Conservation (phyloP, 2,888 invertebrate species). For the Melangyna quadrimaculata region DNA sequence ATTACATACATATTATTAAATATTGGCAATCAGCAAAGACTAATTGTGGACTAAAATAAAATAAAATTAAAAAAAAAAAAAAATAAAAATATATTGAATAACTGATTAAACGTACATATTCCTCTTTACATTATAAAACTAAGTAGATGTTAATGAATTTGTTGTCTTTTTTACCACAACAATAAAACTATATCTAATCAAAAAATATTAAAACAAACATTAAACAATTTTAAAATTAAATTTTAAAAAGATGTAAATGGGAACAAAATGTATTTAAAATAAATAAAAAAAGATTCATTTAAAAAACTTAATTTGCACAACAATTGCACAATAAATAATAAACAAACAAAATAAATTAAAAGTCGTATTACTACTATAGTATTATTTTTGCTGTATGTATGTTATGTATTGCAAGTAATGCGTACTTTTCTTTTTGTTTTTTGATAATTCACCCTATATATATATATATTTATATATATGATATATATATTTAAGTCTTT, state of each 20-base stretch:
- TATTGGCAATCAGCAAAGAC: slow-evolving; percentile 74
- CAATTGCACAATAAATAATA: slow-evolving; percentile 63
- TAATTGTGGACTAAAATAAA: slow-evolving; percentile 70
- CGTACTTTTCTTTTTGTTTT: slow-evolving; percentile 45
- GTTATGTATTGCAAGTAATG: slow-evolving; percentile 51
- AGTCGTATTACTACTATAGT: slow-evolving; percentile 58
- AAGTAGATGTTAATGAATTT: slow-evolving; percentile 63
- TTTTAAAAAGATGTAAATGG: slow-evolving; percentile 54
- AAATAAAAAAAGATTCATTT: slow-evolving; percentile 39
- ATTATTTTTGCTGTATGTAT: slow-evolving; percentile 57
- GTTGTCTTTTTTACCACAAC: slow-evolving; percentile 58
- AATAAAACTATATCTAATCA: slow-evolving; percentile 29
- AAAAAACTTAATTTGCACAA: slow-evolving; percentile 61
- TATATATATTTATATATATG: slow-evolving; percentile 12
- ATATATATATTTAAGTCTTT: slow-evolving; percentile 39
- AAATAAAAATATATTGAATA: slow-evolving; percentile 51
- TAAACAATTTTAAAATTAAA: slow-evolving; percentile 27
- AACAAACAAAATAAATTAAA: slow-evolving; percentile 23
- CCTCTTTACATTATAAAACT: slow-evolving; percentile 60
- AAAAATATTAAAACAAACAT: slow-evolving; percentile 39
- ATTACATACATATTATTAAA: slow-evolving; percentile 42
- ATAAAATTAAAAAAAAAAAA: slow-evolving; percentile 54
- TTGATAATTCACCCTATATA: slow-evolving; percentile 51
- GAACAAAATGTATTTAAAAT: slow-evolving; percentile 69
- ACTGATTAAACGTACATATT: slow-evolving; percentile 68